Base-by-base conservation (phyloP, 2,888 invertebrate genomes). In the Odontothrips loti region DNA sequence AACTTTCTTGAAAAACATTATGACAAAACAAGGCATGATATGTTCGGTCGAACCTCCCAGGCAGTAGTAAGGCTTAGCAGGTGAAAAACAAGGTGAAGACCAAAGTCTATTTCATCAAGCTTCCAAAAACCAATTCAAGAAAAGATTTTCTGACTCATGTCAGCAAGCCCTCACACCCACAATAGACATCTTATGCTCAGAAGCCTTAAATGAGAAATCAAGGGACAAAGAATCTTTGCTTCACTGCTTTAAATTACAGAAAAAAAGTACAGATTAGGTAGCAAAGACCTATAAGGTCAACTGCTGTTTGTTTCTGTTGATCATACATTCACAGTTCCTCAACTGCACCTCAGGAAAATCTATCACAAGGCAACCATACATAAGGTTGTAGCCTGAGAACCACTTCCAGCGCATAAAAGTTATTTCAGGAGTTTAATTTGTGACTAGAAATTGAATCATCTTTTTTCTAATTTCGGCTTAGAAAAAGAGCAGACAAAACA, bases 401-500 rank as follows among this genome's bases (percentile, higher is more conserved):
- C 68, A 75, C 68, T 11, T 27, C 23, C 23, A 68, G 11, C 8
- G 68, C 23, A 27, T 23, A 27, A 12, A 4, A 27, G 9, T 11
- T 75, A 27, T 75, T 27, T 75, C 68, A 75, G 15, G 17, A 51
- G 27, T 23, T 12, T 12, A 23, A 27, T 23, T 75, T 75, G 23
- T 75, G 68, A 75, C 68, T 75, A 75, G 68, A 75, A 75, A 23
- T 23, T 27, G 12, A 75, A 27, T 75, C 68, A 27, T 27, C 23
- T 27, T 75, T 75, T 23, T 27, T 75, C 27, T 23, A 27, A 23
- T 27, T 75, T 9, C 34, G 6, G 34, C 23, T 75, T 23, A 27
- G 23, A 27, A 75, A 75, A 75, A 75, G 23, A 75, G 68, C 68
- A 75, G 68, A 75, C 68, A 75, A 75, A 75, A 75, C 68, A 27